Evolutionary conservation across 2,888 invertebrate genomes (phyloP).

Genomic region (Carterocephalus palaemon): DNA sequence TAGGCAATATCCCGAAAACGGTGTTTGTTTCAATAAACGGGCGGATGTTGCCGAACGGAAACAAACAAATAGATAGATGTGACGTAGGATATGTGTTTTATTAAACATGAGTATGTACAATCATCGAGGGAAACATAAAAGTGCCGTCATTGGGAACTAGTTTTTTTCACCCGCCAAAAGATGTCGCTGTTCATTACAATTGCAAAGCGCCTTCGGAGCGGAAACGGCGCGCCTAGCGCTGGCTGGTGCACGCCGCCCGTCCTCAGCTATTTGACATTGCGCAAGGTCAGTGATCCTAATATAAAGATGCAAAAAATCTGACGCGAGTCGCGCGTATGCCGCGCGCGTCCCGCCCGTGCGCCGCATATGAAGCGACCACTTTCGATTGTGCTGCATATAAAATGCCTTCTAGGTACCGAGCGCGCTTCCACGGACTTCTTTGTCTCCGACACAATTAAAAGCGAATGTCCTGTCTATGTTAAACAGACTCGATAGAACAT

Average conservation of each 20-base stretch:
- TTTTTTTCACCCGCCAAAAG: not conserved
- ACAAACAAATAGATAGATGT: no score
- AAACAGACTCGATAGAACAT: constrained; percentile 17
- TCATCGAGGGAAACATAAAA: not conserved
- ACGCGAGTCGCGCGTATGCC: constrained; percentile 41
- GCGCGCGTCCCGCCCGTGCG: constrained; percentile 48
- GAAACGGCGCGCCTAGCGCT: constrained; percentile 31
- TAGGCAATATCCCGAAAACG: constrained; percentile 1
- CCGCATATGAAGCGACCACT: constrained; percentile 66
- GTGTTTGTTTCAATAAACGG: no score
- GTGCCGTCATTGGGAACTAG: no score
- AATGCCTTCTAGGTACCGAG: constrained; percentile 40
- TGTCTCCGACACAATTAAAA: constrained; percentile 25
- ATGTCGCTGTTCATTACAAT: not conserved
- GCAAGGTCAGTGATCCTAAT: constrained; percentile 78
- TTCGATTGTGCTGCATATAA: constrained; percentile 63
- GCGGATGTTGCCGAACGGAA: no score
- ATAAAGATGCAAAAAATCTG: constrained; percentile 66
- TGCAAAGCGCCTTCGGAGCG: not conserved
- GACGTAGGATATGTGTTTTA: no score
- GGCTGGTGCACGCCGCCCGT: constrained; percentile 42
- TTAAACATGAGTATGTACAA: no score
- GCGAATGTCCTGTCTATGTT: constrained; percentile 25
- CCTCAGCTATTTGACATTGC: constrained; percentile 77
- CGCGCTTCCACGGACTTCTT: constrained; percentile 23